A percentile compares a stretch with the other conserved stretches of the same genome.
Evolutionary conservation across 2,113 vertebrate genomes (phyloP).

Genomic region (Eurypyga helias): DNA sequence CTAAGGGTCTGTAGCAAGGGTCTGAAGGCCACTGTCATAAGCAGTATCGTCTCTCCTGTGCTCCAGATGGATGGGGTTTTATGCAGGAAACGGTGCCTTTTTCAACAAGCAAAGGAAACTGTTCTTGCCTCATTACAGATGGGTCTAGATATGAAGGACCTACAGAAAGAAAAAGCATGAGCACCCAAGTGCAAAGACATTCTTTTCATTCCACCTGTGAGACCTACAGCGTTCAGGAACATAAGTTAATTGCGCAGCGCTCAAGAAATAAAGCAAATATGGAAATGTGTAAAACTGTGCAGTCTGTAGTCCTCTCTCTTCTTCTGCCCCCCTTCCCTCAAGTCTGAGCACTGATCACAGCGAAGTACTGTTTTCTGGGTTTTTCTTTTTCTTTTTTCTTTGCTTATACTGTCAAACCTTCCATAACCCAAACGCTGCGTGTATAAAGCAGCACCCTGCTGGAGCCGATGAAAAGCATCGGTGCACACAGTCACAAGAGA

Average conservation of each 20-base stretch:
- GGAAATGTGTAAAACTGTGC: background rate
- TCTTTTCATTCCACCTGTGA: background rate
- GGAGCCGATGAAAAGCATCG: background rate
- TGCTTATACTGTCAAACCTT: background rate
- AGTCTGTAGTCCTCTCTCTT: slow-evolving; percentile 4
- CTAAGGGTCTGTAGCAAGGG: background rate
- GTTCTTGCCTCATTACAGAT: background rate
- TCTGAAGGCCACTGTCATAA: background rate
- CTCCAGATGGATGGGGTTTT: background rate
- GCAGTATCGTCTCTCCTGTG: background rate
- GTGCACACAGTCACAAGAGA: background rate
- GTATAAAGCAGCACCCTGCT: background rate
- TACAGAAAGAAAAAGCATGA: background rate
- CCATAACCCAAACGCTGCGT: background rate
- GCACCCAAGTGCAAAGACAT: background rate
- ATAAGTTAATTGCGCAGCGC: background rate
- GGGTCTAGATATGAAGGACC: background rate
- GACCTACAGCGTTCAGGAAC: background rate
- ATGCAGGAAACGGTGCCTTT: background rate
- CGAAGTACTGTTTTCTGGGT: background rate
- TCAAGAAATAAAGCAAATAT: slow-evolving; percentile 25
- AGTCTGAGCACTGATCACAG: slow-evolving; percentile 33
- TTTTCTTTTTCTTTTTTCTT: background rate
- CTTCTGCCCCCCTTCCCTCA: background rate
- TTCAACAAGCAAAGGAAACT: background rate